Evolutionary conservation across 2,797 vertebrate genomes (phyloP), one percentile per base, ranked within the genome.

Genomic region (Vireo griseus): DNA sequence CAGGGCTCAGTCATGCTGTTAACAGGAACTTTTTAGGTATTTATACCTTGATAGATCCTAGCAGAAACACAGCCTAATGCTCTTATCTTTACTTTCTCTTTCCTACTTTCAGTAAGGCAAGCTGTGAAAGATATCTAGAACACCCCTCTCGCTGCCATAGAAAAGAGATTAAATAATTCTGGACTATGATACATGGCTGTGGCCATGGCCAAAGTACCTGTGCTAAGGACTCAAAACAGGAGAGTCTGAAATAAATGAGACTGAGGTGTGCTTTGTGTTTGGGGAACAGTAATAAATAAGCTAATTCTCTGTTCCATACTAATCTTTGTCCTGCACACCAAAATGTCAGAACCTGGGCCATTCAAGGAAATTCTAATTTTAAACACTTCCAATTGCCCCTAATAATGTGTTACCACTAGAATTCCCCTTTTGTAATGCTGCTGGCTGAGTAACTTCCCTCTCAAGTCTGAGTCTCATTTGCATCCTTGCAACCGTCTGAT

Each of bases 101-200:
- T 75, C 17, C 33, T 84, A 6, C n/a, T 68, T 67, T 74, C 50
- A 48, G 9, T 37, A 67, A 76, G 31, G 17, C 16, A 84, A 75
- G 6, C 35, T 75, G 54, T 45, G 68, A 47, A 77, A 74, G 31
- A 26, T 62, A 26, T 84, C 28, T 91, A 42, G 71, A 74, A 55
- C 37, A 10, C 5, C 61, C 11, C 4, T 5, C 11, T 78, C 0
- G 0, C 33, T 87, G 13, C 24, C 5, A 7, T 5, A 54, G 16
- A 51, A 3, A 44, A 65, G 48, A 48, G 31, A 40, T 77, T 24
- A 80, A 91, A 33, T 90, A 17, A 69, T 52, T 69, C 44, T 83
- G 33, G 10, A 14, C 35, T 71, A 11, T 79, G 37, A 8, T 76
- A 54, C 2, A 20, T 3, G 50, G 18, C 37, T 73, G 11, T 54